Base-by-base conservation (phyloP, 2,888 invertebrate genomes). In the Yponomeuta malinellus region DNA sequence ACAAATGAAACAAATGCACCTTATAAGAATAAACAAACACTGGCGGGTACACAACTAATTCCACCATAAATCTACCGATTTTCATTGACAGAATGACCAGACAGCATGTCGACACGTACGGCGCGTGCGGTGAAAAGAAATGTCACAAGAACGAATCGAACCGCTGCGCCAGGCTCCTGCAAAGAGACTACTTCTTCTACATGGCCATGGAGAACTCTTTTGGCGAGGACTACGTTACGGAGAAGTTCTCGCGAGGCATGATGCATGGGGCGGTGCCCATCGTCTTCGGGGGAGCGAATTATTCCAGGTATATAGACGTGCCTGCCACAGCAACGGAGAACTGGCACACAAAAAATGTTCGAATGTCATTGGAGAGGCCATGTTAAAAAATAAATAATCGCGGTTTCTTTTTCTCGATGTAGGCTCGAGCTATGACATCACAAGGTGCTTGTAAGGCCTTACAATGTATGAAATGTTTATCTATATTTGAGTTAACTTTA, bases 201-300 rank as follows among this genome's bases (percentile, higher is more conserved):
- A 72, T 90, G n/a, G 81, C 88, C 12, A 65, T 89, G 29, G 90
- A 90, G 77, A 88, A 89, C 70, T 79, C 82, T 0, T 74, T 81
- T 31, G 73, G 80, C 9, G 82, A 83, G 72, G 89, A 89, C 73
- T 89, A 84, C 74, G 81, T 89, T 5, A 85, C 86, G 0, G 87
- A 86, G 12, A 81, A 78, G 29, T 77, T 89, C 73, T 83, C 81
- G 6, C 83, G 79, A 68, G 82, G 82, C 0, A 79, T 90, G 79
- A 78, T 78, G 1, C 80, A 83, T 71, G 72, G 78, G 15, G 76
- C 80, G 15, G 79, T 90, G 64, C 90, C 90, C 15, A 84, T 90
- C 71, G 81, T 89, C 8, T 73, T 83, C 33, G 89, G 89, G 37
- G 77, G 80, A 1, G 75, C 80, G 37, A 78, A 89, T 75, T 89